Percentiles rank a stretch among this genome's conserved stretches.
Evolutionary conservation across 2,797 vertebrate genomes (phyloP).

Genomic region (Caiman crocodilus): DNA sequence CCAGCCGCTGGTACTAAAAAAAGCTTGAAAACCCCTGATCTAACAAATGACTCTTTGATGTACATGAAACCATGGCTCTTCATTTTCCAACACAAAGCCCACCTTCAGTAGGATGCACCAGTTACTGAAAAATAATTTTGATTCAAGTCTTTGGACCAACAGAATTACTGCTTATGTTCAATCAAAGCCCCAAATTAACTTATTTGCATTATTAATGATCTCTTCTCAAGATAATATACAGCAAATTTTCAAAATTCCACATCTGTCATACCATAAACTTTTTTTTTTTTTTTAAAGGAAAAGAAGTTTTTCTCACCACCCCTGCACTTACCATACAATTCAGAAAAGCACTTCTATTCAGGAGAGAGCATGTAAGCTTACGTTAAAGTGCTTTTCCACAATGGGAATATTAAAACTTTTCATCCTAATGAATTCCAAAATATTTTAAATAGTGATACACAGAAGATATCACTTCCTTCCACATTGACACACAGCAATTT

Average conservation of each 20-base stretch:
- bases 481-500: neutral
- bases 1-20: no score
- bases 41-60: neutral
- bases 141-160: neutral
- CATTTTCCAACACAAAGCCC: neutral
- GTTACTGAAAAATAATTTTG: neutral
- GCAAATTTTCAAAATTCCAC: neutral
- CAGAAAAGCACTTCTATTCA: neutral
- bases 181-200: fast-evolving
- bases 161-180: neutral
- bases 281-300: neutral
- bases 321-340: neutral
- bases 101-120: neutral
- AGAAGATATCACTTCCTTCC: constrained; percentile 30
- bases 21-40: neutral
- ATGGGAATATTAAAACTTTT: neutral
- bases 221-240: neutral
- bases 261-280: neutral
- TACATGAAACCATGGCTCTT: neutral
- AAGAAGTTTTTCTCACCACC: neutral
- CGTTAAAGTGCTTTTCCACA: neutral
- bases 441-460: constrained; percentile 14
- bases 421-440: neutral
- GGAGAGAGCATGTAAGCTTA: neutral
- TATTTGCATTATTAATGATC: fast-evolving